phyloP scores from a whole-genome alignment of 2,888 invertebrate species.

The Lycaena phlaeas region DNA sequence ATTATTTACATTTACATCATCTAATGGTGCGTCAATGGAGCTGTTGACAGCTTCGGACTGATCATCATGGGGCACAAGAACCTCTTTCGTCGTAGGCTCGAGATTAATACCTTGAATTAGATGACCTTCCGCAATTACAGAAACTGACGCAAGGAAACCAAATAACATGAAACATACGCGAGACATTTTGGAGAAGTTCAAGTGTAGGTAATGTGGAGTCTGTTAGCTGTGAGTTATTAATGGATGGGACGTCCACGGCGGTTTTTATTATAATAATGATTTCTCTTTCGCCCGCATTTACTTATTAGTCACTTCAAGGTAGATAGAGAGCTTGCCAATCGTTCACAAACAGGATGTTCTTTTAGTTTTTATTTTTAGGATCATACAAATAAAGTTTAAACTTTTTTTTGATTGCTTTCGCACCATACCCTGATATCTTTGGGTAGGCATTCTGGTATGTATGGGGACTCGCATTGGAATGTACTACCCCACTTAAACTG shows the following conservation, averaged over 20 bases:
- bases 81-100: slow-evolving; percentile 1
- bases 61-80: neutral
- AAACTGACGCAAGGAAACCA: neutral
- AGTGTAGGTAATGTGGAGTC: neutral
- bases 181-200: neutral
- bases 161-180: neutral
- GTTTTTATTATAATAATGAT: neutral
- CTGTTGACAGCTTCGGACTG: neutral
- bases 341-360: too few relatives aligned
- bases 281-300: slow-evolving; percentile 1
- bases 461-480: too few relatives aligned
- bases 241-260: too few relatives aligned
- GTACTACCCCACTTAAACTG: too few relatives aligned
- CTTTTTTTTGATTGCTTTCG: too few relatives aligned
- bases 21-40: neutral
- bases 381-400: too few relatives aligned
- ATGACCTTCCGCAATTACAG: neutral
- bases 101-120: neutral
- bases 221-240: neutral
- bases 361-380: too few relatives aligned
- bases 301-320: neutral
- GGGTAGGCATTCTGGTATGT: too few relatives aligned
- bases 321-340: too few relatives aligned
- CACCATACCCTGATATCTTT: too few relatives aligned
- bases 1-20: neutral